Evolutionary conservation across 2,113 vertebrate genomes (phyloP).

Genomic region (Halichoeres trimaculatus): DNA sequence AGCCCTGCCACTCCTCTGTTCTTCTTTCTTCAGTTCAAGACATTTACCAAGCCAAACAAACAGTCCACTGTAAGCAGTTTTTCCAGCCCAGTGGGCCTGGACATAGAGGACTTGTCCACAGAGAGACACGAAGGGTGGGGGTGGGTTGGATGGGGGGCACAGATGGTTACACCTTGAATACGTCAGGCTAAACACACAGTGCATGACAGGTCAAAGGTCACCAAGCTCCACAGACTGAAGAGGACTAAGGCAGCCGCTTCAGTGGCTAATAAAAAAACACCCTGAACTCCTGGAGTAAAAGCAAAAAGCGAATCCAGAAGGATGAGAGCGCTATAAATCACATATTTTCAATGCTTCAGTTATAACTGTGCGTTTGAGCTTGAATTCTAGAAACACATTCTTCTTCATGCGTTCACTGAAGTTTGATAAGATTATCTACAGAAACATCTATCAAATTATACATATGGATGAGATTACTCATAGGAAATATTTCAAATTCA

Average conservation of each 20-base stretch:
- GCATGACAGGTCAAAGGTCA: slow-evolving; percentile 70
- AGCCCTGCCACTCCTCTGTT: slow-evolving; percentile 37
- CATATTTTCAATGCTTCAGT: neutral
- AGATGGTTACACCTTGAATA: slow-evolving; percentile 80
- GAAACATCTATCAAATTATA: too few species aligned
- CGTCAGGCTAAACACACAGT: slow-evolving; percentile 66
- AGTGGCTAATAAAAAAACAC: neutral
- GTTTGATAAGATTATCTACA: too few species aligned
- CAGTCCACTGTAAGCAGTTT: slow-evolving; percentile 73
- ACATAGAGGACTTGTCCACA: slow-evolving; percentile 67
- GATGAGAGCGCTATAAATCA: too few species aligned
- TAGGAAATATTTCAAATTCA: neutral
- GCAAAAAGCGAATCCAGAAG: neutral
- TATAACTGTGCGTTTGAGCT: too few species aligned
- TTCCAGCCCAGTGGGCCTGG: slow-evolving; percentile 68
- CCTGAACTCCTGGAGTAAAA: neutral
- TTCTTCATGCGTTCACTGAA: neutral
- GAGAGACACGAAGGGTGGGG: slow-evolving; percentile 29
- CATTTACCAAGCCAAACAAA: slow-evolving; percentile 71
- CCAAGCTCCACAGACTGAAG: slow-evolving; percentile 35
- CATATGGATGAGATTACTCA: too few species aligned
- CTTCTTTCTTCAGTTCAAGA: slow-evolving; percentile 55
- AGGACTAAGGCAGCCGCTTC: slow-evolving; percentile 7
- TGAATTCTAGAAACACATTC: neutral
- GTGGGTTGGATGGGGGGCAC: slow-evolving; percentile 27